A percentile compares a stretch with the other conserved stretches of the same genome.
phyloP scores from a whole-genome alignment of 1,140 invertebrate genomes.

The Telenomus remus region DNA sequence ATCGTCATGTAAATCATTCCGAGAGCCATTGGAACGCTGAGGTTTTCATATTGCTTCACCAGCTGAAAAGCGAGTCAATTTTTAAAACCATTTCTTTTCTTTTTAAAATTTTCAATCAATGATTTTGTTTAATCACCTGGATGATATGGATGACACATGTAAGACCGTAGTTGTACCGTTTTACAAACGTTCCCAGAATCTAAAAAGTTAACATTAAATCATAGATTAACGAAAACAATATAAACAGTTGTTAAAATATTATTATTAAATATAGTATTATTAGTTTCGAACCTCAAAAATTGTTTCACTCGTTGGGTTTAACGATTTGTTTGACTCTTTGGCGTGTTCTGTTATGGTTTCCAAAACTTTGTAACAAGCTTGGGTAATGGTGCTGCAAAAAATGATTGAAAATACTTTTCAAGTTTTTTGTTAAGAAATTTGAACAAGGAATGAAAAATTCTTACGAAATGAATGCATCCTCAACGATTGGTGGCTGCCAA shows the following conservation, averaged over 20 bases:
- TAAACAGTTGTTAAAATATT: constrained; percentile 11
- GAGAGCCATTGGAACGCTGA: constrained; percentile 80
- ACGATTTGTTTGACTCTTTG: too few relatives aligned
- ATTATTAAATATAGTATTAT: too few relatives aligned
- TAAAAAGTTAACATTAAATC: too few relatives aligned
- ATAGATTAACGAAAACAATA: constrained; percentile 9
- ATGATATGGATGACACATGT: constrained; percentile 81
- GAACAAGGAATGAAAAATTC: constrained; percentile 44
- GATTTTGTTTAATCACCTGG: constrained; percentile 74
- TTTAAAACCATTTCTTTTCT: too few relatives aligned
- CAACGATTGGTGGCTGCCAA: constrained; percentile 88
- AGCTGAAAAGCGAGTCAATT: constrained; percentile 74
- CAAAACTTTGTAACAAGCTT: constrained; percentile 85
- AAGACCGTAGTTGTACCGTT: constrained; percentile 86
- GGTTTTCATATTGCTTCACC: constrained; percentile 81
- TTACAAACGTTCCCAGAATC: constrained; percentile 87
- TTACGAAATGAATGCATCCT: constrained; percentile 90
- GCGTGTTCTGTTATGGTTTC: constrained; percentile 79
- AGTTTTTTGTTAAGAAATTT: constrained; percentile 1
- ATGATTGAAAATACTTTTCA: too few relatives aligned
- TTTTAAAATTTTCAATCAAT: not conserved
- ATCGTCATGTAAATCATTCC: constrained; percentile 81
- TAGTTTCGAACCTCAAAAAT: constrained; percentile 76
- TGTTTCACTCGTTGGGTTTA: constrained; percentile 81
- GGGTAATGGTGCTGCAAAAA: constrained; percentile 79